These are phyloP conservation scores for Solenopsis fugax DNA, from an alignment of 1,140 invertebrate species.

Conservation along the genomic window DNA sequence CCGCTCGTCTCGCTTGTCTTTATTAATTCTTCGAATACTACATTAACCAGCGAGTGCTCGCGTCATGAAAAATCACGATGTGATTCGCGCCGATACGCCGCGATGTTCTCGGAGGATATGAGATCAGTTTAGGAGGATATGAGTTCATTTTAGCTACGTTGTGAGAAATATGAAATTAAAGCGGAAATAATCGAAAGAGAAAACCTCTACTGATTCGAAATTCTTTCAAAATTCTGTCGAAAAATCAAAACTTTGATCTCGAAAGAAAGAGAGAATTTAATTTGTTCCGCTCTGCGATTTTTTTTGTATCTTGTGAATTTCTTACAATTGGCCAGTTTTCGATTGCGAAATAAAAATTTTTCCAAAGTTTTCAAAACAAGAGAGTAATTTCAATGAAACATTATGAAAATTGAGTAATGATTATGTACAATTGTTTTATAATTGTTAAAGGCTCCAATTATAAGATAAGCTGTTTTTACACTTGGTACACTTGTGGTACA, in stretches of 20 bases:
- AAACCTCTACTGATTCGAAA: background rate
- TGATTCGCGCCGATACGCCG: background rate
- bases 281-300: background rate
- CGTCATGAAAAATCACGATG: slow-evolving; percentile 46
- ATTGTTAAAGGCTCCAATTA: slow-evolving; percentile 11
- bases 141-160: background rate
- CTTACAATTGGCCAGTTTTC: background rate
- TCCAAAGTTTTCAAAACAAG: background rate
- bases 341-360: background rate
- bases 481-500: background rate
- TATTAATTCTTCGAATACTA: slow-evolving; percentile 64
- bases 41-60: background rate
- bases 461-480: background rate
- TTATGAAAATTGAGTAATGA: background rate
- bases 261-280: background rate
- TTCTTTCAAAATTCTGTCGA: background rate
- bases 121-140: background rate
- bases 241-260: background rate
- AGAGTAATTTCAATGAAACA: background rate
- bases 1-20: slow-evolving; percentile 24
- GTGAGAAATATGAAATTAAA: background rate
- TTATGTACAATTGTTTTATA: slow-evolving; percentile 5
- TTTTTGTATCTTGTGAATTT: no score
- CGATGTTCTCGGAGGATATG: background rate
- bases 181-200: background rate